Percentiles rank a stretch among this genome's conserved stretches.
These are phyloP conservation scores for Geotrypetes seraphini DNA, from an alignment of 2,797 vertebrate species.

Conservation along the genomic window DNA sequence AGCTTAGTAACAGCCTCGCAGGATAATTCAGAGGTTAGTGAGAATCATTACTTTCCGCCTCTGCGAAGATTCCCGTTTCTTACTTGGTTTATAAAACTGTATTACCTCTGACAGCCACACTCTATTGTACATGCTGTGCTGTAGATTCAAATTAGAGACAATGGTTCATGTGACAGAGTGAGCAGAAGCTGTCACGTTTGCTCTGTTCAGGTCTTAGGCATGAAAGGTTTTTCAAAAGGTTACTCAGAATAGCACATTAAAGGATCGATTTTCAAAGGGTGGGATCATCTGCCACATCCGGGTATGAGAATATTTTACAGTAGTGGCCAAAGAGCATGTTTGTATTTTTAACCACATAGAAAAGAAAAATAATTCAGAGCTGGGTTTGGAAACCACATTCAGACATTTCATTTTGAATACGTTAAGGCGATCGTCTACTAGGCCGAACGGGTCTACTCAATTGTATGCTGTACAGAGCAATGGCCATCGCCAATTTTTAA, in stretches of 20 bases:
- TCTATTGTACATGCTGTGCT: not conserved
- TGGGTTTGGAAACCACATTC: no score
- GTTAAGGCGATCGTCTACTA: no score
- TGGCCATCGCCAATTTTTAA: no score
- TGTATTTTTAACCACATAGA: no score
- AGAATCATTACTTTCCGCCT: slow-evolving; percentile 6
- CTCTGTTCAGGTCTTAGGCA: not conserved
- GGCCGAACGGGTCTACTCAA: no score
- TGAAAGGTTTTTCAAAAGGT: slow-evolving; percentile 5
- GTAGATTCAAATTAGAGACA: slow-evolving; percentile 8
- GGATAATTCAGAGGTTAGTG: not conserved
- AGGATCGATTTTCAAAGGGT: no score
- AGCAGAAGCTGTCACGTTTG: slow-evolving; percentile 11
- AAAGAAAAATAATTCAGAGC: no score
- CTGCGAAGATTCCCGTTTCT: not conserved
- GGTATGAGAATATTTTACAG: no score
- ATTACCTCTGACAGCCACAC: not conserved
- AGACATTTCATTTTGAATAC: no score
- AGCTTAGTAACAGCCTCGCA: not conserved
- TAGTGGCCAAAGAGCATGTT: no score
- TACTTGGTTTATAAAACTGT: not conserved
- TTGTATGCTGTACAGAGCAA: no score
- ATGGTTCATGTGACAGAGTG: slow-evolving; percentile 11
- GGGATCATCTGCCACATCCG: no score
- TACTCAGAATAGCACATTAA: slow-evolving; percentile 5